A percentile compares a stretch with the other conserved stretches of the same genome.
Conservation (phyloP, 2,888 invertebrate genomes). For the Morpho deidamia region DNA sequence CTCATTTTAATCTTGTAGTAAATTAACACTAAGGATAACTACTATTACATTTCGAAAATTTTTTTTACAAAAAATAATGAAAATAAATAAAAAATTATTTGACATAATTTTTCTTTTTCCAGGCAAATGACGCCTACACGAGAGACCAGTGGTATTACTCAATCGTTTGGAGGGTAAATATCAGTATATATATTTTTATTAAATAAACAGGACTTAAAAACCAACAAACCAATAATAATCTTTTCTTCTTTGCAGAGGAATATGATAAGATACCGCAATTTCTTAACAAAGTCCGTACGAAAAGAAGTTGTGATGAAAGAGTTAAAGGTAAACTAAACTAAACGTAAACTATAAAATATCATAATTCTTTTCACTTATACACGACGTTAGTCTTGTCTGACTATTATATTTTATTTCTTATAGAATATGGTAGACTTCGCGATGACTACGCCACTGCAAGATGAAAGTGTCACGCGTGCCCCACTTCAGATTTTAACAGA, state of each 20-base stretch:
- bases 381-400: background rate
- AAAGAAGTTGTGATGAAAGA: constrained; percentile 87
- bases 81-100: background rate
- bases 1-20: too few species aligned
- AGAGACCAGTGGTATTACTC: constrained; percentile 91
- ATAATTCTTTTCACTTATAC: too few species aligned
- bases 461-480: constrained; percentile 84
- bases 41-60: too few species aligned
- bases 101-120: constrained; percentile 41
- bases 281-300: constrained; percentile 81
- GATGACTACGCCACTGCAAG: constrained; percentile 86
- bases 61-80: background rate
- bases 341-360: background rate
- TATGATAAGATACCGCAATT: constrained; percentile 84
- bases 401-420: constrained; percentile 29
- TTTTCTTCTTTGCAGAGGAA: constrained; percentile 81
- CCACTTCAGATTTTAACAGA: constrained; percentile 86
- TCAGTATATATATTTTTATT: constrained; percentile 3
- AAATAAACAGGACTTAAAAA: background rate
- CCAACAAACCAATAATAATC: background rate
- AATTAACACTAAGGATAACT: too few species aligned
- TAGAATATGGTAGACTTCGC: constrained; percentile 87
- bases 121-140: constrained; percentile 88
- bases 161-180: constrained; percentile 86
- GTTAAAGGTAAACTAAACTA: constrained; percentile 86